phyloP scores from a whole-genome alignment of 1,140 invertebrate species.

The Andrena cerasifolii region DNA sequence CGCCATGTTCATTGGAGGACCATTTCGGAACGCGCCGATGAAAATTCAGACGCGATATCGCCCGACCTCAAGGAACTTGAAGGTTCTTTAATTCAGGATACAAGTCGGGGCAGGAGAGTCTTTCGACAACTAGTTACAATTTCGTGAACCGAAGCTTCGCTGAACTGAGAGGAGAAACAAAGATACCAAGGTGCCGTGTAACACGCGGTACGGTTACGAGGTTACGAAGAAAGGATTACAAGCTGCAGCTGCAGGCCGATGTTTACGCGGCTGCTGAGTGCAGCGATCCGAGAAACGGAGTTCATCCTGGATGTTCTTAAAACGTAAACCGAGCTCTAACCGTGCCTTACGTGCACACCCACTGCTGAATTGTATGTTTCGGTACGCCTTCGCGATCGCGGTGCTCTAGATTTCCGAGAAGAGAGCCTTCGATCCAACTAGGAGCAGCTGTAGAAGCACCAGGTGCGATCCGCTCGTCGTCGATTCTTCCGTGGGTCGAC shows the following conservation, averaged over 20 bases:
- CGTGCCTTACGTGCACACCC: not conserved
- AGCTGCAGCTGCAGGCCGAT: constrained; percentile 53
- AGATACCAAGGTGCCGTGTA: constrained; percentile 14
- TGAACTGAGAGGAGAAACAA: not conserved
- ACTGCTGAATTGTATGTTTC: constrained; percentile 10
- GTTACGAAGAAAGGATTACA: constrained; percentile 56
- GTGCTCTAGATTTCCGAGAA: constrained; percentile 5
- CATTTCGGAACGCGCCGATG: not conserved
- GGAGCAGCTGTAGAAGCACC: not conserved
- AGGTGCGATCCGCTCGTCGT: too few species aligned
- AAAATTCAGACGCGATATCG: not conserved
- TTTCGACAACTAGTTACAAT: too few species aligned
- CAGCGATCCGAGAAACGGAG: constrained; percentile 69
- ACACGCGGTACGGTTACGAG: constrained; percentile 38
- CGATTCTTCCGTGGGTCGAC: too few species aligned
- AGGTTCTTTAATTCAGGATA: not conserved
- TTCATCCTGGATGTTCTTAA: constrained; percentile 59
- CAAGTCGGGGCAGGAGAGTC: too few species aligned
- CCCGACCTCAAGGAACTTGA: too few species aligned
- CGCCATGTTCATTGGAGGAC: constrained; percentile 10
- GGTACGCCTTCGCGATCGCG: not conserved
- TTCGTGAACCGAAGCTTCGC: too few species aligned
- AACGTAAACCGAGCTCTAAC: constrained; percentile 68
- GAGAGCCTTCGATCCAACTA: not conserved
- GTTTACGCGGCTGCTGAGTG: constrained; percentile 65